phyloP scores from a whole-genome alignment of 2,113 vertebrate genomes.

The Myiozetetes cayanensis region DNA sequence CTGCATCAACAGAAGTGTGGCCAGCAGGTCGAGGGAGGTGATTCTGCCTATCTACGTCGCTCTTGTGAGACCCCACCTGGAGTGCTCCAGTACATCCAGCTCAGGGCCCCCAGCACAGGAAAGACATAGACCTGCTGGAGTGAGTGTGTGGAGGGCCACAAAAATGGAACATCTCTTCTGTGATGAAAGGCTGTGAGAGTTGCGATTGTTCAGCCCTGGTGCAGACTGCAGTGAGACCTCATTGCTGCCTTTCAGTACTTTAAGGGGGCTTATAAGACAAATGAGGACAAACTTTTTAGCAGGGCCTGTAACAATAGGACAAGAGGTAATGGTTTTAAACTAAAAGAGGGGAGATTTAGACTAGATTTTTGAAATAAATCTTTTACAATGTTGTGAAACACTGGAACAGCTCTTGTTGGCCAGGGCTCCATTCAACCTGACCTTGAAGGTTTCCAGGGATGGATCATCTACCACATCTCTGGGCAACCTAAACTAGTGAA shows the following conservation, averaged over 20 bases:
- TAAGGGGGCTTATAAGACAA: not conserved
- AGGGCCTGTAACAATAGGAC: fast-evolving
- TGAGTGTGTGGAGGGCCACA: fast-evolving
- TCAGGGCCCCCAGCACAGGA: too few species aligned
- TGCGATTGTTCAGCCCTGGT: not conserved
- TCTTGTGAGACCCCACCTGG: not conserved
- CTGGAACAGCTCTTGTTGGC: not conserved
- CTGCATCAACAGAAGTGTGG: not conserved
- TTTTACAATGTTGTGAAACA: not conserved
- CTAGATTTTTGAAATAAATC: not conserved
- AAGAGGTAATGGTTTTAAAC: not conserved
- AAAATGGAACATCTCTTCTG: not conserved
- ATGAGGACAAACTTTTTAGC: not conserved
- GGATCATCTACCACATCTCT: not conserved
- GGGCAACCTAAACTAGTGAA: not conserved
- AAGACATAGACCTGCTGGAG: not conserved
- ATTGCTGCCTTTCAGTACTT: not conserved
- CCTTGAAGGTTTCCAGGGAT: not conserved
- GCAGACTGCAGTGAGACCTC: not conserved
- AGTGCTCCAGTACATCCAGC: not conserved
- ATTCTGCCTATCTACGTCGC: not conserved
- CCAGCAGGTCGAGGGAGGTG: not conserved
- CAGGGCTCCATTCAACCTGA: not conserved
- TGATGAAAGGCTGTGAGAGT: not conserved
- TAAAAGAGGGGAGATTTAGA: not conserved